Percentiles rank a stretch among this genome's conserved stretches.
phyloP scores from a whole-genome alignment of 2,888 invertebrate genomes.

The Meandrusa payeni region DNA sequence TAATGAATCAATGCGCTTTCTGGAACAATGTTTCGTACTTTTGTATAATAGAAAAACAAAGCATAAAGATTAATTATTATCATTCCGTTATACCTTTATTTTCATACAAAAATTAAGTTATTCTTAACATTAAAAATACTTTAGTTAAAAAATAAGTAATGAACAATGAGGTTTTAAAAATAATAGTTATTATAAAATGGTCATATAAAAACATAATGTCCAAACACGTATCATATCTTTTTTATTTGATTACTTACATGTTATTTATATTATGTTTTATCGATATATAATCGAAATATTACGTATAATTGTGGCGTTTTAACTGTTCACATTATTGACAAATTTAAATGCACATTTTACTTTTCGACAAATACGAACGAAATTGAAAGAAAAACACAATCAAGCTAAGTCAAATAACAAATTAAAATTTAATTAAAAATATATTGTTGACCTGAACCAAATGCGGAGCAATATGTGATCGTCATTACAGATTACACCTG shows the following conservation, averaged over 20 bases:
- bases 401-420: slow-evolving; percentile 34
- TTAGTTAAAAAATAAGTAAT: too few species aligned
- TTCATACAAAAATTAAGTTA: too few species aligned
- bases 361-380: slow-evolving; percentile 50
- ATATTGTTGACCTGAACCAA: slow-evolving; percentile 25
- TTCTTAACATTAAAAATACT: too few species aligned
- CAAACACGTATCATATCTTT: too few species aligned
- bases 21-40: neutral
- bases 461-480: slow-evolving; percentile 27
- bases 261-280: neutral
- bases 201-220: too few species aligned
- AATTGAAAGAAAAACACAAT: slow-evolving; percentile 46
- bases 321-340: slow-evolving; percentile 55
- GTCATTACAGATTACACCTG: slow-evolving; percentile 25
- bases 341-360: slow-evolving; percentile 59
- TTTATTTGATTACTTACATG: too few species aligned
- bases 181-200: too few species aligned
- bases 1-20: too few species aligned
- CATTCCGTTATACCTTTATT: too few species aligned
- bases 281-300: neutral
- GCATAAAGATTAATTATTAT: too few species aligned
- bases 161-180: too few species aligned
- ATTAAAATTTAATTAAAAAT: slow-evolving; percentile 26
- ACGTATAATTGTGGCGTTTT: slow-evolving; percentile 44
- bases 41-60: too few species aligned